These are phyloP conservation scores for Rhombomys opimus DNA, from an alignment of 2,113 vertebrate species.

Conservation along the genomic window DNA sequence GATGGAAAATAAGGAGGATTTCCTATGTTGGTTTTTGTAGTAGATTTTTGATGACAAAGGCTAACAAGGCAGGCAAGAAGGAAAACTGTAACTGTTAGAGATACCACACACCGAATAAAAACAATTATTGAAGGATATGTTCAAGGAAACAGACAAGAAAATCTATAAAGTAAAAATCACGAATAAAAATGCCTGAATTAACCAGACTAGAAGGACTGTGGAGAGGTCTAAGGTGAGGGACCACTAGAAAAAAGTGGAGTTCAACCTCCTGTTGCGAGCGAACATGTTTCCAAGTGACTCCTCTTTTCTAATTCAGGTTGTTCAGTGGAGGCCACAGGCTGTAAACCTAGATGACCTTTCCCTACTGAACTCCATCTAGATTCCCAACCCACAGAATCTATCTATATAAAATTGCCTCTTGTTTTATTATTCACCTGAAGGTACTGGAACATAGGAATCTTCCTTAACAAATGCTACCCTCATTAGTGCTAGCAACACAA, in stretches of 20 bases:
- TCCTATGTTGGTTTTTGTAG: neutral
- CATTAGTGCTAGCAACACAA: neutral
- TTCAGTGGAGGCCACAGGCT: neutral
- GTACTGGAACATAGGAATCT: slow-evolving; percentile 4
- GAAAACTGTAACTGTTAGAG: neutral
- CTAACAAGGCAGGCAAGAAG: neutral
- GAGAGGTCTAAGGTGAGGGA: neutral
- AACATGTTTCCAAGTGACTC: neutral
- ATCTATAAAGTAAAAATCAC: neutral
- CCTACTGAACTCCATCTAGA: neutral
- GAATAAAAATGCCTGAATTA: neutral
- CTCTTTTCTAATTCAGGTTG: neutral
- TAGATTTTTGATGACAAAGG: slow-evolving; percentile 13
- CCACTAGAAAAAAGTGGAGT: neutral
- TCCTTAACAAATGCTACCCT: neutral
- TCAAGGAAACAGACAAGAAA: slow-evolving; percentile 12
- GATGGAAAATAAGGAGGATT: neutral
- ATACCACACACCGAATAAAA: neutral
- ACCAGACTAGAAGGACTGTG: neutral
- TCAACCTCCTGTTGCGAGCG: neutral
- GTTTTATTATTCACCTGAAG: neutral
- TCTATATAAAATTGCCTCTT: neutral
- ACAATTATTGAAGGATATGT: slow-evolving; percentile 7
- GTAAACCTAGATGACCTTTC: neutral
- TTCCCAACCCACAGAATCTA: neutral